These are phyloP conservation scores for Hypsopygia costalis DNA, from an alignment of 2,888 invertebrate species.

Conservation along the genomic window DNA sequence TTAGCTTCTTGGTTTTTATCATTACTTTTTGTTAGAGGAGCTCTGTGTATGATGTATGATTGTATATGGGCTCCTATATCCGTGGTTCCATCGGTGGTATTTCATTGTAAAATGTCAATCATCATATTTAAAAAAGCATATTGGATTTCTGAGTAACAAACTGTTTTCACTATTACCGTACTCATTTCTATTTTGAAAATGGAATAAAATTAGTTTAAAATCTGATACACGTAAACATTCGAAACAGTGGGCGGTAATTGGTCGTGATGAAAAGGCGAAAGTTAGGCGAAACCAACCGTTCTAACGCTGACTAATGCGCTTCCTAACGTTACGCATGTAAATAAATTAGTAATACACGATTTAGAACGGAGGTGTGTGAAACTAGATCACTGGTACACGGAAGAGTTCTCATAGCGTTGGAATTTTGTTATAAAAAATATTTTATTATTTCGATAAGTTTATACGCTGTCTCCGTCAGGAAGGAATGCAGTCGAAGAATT, in stretches of 20 bases:
- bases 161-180: not conserved
- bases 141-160: no score
- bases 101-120: no score
- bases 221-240: constrained; percentile 4
- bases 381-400: not conserved
- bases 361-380: not conserved
- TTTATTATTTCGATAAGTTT: no score
- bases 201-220: not conserved
- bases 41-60: no score
- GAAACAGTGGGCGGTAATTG: constrained; percentile 4
- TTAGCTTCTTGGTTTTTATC: no score
- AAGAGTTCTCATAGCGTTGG: not conserved
- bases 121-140: no score
- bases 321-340: constrained; percentile 8
- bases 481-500: no score
- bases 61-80: no score
- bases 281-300: constrained; percentile 8
- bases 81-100: no score
- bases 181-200: not conserved
- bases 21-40: no score
- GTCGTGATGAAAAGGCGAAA: constrained; percentile 6
- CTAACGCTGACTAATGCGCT: constrained; percentile 15
- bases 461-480: no score
- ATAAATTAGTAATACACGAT: not conserved
- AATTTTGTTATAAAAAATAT: no score